Evolutionary conservation across 2,113 vertebrate genomes (phyloP).

Genomic region (Geothlypis trichas): DNA sequence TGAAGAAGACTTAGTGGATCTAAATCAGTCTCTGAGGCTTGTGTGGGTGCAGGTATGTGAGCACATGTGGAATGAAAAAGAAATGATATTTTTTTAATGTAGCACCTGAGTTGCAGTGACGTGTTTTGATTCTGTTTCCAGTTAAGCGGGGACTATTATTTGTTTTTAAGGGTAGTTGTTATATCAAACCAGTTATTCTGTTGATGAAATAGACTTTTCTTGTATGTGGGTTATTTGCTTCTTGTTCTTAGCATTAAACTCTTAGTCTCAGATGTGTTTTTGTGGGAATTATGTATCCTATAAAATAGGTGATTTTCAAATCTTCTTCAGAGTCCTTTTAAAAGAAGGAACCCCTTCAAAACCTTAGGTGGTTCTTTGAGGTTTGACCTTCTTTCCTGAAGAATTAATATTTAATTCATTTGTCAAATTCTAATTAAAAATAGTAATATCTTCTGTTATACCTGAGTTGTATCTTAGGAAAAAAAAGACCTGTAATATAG

Average conservation of each 20-base stretch:
- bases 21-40: constrained; percentile 32
- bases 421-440: constrained; percentile 65
- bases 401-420: constrained; percentile 61
- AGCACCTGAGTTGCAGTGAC: constrained; percentile 15
- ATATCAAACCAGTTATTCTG: background rate
- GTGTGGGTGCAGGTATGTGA: constrained; percentile 54
- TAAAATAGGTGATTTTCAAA: background rate
- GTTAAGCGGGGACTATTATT: background rate
- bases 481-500: background rate
- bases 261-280: background rate
- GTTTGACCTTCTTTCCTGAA: constrained; percentile 44
- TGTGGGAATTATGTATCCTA: background rate
- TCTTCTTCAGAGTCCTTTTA: background rate
- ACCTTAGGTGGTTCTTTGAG: constrained; percentile 11
- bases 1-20: background rate
- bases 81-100: background rate
- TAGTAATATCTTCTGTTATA: constrained; percentile 41
- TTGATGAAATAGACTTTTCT: background rate
- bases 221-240: background rate
- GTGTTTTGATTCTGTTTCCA: background rate
- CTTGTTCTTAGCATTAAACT: background rate
- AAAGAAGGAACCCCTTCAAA: constrained; percentile 7
- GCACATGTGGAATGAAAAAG: background rate
- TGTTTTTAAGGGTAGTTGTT: background rate
- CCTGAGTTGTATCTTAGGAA: background rate